phyloP scores from a whole-genome alignment of 1,140 invertebrate genomes.

The Meloidogyne exigua region DNA sequence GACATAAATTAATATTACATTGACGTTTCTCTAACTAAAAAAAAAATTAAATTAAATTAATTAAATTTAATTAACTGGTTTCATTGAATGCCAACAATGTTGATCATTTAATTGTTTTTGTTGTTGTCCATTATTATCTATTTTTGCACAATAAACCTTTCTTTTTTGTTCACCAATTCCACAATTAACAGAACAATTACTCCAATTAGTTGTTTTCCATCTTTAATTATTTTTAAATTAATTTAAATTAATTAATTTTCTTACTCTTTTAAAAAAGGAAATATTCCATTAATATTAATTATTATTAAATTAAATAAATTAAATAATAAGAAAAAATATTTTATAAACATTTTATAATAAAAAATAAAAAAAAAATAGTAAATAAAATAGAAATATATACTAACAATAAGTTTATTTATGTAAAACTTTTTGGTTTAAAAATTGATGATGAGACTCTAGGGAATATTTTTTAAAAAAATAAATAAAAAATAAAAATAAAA shows the following conservation, averaged over 20 bases:
- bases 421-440: too few relatives aligned
- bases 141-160: conserved; percentile 58
- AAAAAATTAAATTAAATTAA: not conserved
- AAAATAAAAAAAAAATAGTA: too few relatives aligned
- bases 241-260: not conserved
- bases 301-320: too few relatives aligned
- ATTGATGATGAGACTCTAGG: too few relatives aligned
- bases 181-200: conserved; percentile 76
- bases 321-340: too few relatives aligned
- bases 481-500: not conserved
- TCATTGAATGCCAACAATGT: conserved; percentile 43
- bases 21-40: conserved; percentile 18
- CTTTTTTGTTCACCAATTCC: conserved; percentile 73
- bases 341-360: too few relatives aligned
- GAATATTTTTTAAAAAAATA: not conserved
- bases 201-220: conserved; percentile 78
- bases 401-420: too few relatives aligned
- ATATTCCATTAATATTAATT: too few relatives aligned
- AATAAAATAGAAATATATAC: too few relatives aligned
- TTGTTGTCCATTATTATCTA: not conserved
- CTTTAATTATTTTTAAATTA: conserved; percentile 25
- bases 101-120: conserved; percentile 38
- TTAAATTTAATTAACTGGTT: conserved; percentile 23
- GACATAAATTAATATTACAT: conserved; percentile 18
- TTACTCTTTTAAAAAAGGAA: not conserved